Conservation (phyloP, 2,888 invertebrate species). For the Cantharis rustica region DNA sequence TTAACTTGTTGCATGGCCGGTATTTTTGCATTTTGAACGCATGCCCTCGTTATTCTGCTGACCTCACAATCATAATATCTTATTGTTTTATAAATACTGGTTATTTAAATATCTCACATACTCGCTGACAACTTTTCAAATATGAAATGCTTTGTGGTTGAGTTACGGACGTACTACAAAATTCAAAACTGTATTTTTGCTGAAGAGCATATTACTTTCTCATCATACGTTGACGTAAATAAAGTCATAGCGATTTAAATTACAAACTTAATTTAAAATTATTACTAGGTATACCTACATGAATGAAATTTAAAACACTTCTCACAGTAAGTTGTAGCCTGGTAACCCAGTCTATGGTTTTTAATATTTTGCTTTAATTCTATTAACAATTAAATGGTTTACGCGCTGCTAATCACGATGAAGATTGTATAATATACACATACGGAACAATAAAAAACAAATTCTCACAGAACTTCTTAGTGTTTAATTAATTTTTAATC, state of each 20-base stretch:
- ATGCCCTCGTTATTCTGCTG: constrained; percentile 3
- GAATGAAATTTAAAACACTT: constrained; percentile 6
- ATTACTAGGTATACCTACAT: not conserved
- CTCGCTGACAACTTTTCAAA: not conserved
- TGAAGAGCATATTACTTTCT: no score
- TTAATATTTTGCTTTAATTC: constrained; percentile 13
- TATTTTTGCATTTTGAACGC: not conserved
- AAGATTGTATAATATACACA: constrained; percentile 3
- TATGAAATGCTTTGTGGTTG: not conserved
- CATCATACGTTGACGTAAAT: not conserved
- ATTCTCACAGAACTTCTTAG: constrained; percentile 8
- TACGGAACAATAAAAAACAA: constrained; percentile 8
- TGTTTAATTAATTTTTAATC: constrained; percentile 14
- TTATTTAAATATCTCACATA: not conserved
- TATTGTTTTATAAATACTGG: not conserved
- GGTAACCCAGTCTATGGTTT: constrained; percentile 18
- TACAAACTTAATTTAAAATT: not conserved
- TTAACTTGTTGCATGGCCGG: not conserved
- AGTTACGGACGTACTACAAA: not conserved
- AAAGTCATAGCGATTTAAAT: not conserved
- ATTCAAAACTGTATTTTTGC: no score
- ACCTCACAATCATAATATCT: not conserved
- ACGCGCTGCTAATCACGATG: constrained; percentile 10
- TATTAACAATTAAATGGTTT: constrained; percentile 18
- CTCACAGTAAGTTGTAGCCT: constrained; percentile 18